Base-by-base conservation (phyloP, 2,888 invertebrate species). In the Carabus problematicus region DNA sequence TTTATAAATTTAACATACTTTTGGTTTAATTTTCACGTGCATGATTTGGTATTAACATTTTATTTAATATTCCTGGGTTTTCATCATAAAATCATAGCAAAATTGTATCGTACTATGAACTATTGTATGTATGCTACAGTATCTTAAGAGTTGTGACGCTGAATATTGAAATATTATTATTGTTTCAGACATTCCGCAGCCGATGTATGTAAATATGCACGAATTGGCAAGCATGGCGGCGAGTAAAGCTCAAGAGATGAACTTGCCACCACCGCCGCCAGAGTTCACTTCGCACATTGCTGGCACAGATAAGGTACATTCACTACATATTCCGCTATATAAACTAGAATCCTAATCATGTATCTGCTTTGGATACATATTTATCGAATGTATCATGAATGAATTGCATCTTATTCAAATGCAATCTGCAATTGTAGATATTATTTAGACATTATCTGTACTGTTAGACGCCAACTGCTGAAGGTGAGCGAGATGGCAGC, bases 201-300 rank as follows among this genome's bases (percentile, higher is more conserved):
- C 95, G 19, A 88, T 94, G 77, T 95, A 95, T 82, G 94, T 94
- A 76, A 95, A 95, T 80, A 94, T 94, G 94, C 93, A 93, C 73
- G 95, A 95, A 80, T 82, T 95, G 79, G 93, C 93, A 19, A 90
- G 88, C 75, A 85, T 94, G 84, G 94, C 94, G 52, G 93, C 93
- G 9, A 86, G 84, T 82, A 93, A 85, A 83, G 91, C 82, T 82
- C 92, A 86, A 77, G 85, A 85, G 79, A 83, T 83, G 84, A 83
- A 85, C 80, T 80, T 86, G 77, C 86, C 86, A 75, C 82, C 90
- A 79, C 83, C 84, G 82, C 80, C 83, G 75, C 81, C 85, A 74
- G 83, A 84, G 52, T 82, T 82, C 72, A 78, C 76, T 52, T 18
- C 52, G 9, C 16, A 52, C 19, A 16, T 52, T 52, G 2, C 18